These are phyloP conservation scores for Nasonovia ribisnigri DNA, from an alignment of 2,888 invertebrate species.

Conservation along the genomic window DNA sequence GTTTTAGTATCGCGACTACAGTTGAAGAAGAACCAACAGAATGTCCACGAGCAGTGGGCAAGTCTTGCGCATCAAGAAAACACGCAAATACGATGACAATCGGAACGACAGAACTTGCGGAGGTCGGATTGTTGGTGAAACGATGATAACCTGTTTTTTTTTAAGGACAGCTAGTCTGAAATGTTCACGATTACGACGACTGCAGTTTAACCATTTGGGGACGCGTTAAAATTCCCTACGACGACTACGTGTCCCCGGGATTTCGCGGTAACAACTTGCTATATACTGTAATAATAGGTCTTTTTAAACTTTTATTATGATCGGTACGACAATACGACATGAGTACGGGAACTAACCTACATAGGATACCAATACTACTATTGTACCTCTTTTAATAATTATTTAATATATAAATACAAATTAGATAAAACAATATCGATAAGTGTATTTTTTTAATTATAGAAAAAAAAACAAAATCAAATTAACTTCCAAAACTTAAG, in stretches of 20 bases:
- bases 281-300: background rate
- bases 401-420: no score
- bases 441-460: no score
- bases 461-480: no score
- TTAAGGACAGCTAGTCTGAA: constrained; percentile 44
- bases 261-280: background rate
- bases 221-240: constrained; percentile 40
- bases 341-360: background rate
- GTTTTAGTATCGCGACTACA: background rate
- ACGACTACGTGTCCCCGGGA: constrained; percentile 4
- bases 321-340: background rate
- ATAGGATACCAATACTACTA: no score
- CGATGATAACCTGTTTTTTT: constrained; percentile 63
- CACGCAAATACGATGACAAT: constrained; percentile 42
- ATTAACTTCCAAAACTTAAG: no score
- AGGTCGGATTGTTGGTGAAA: constrained; percentile 7
- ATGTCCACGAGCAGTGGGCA: background rate
- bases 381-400: no score
- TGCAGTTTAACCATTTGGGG: constrained; percentile 41
- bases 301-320: background rate
- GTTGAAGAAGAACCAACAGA: background rate
- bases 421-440: no score
- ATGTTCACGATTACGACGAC: constrained; percentile 12
- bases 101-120: background rate
- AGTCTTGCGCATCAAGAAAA: background rate